Base-by-base conservation (phyloP, 2,888 invertebrate genomes). In the Hydriomena furcata region DNA sequence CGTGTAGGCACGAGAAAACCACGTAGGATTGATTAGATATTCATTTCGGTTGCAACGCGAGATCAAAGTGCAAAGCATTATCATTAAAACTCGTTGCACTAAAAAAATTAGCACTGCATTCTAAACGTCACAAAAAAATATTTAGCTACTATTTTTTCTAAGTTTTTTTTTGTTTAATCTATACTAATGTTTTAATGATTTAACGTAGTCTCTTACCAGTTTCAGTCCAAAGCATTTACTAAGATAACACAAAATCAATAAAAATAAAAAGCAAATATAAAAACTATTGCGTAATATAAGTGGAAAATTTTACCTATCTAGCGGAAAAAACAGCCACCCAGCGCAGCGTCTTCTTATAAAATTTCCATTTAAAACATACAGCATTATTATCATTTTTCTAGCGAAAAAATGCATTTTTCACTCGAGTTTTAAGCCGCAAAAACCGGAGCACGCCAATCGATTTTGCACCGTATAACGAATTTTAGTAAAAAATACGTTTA, bases 351-450 rank as follows among this genome's bases (percentile, higher is more conserved):
- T 51, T 72, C 79, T 81, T 84, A 84, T 89, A 90, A 90, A 89
- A 89, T 86, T 90, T 89, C 90, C 89, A 79, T 83, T 84, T 89
- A 87, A 90, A 90, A 89, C 79, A 76, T 69, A 68, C 71, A 71
- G 73, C 73, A 79, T 86, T 85, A 86, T 86, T 88, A 89, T 89
- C 89, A 74, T 90, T 90, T 90, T 90, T 89, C 83, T 84, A 79
- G 77, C 75, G 66, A 83, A 89, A 84, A 89, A 88, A 84, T 80
- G 65, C 71, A 71, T 73, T 76, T 72, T 70, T 70, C 60, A 56
- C 44, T 55, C 46, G 12, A 40, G 46, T 48, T 42, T 38, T 46
- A 72, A 40, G 66, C 50, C 65, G 53, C 63, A 73, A 66, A 68
- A 67, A 60, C 68, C 60, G 10, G 7, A 1, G 0, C 0, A 0